Base-by-base conservation (phyloP, 2,888 invertebrate genomes). In the Branchellion lobata region DNA sequence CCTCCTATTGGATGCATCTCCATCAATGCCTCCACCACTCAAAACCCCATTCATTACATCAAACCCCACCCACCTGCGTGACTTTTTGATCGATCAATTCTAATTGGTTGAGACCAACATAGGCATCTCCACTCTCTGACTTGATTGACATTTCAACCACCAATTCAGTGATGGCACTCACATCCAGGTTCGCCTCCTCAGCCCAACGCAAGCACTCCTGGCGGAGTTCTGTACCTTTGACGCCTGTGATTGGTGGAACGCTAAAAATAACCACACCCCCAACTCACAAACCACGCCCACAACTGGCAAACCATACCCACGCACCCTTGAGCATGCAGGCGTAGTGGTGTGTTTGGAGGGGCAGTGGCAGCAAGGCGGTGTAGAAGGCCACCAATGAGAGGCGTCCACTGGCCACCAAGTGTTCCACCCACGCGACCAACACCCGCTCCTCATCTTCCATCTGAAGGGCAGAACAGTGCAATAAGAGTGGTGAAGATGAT, bases 91-190 rank as follows among this genome's bases (percentile, higher is more conserved):
- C 61, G 24, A n/a, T 57, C 3, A 57, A n/a, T 57, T 57, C 61
- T 57, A n/a, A 24, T 18, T 24, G 21, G 61, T 57, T 57, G 61
- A 57, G 5, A n/a, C 21, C 61, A n/a, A 57, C 21, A 24, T 14
- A 40, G 5, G 40, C 5, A 40, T 5, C 8, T 5, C 5, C 61
- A 5, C 24, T n/a, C 21, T n/a, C 61, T 24, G 61, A 57, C 24
- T 24, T 18, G 24, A 87, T 83, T 79, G 93, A 92, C 85, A 91
- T 92, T 85, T 94, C 93, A 0, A 96, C 94, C 0, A 95, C 93
- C 81, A 92, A 90, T 85, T 92, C 92, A 0, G 95, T 94, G 80
- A 95, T 93, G 29, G 91, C 91, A 80, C 92, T 91, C n/a, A 95
- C 91, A 88, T 95, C 93, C 61, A 96, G 89, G 18, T 93, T 93